Base-by-base conservation (phyloP, 2,113 vertebrate genomes). In the Corydoras sp. region DNA sequence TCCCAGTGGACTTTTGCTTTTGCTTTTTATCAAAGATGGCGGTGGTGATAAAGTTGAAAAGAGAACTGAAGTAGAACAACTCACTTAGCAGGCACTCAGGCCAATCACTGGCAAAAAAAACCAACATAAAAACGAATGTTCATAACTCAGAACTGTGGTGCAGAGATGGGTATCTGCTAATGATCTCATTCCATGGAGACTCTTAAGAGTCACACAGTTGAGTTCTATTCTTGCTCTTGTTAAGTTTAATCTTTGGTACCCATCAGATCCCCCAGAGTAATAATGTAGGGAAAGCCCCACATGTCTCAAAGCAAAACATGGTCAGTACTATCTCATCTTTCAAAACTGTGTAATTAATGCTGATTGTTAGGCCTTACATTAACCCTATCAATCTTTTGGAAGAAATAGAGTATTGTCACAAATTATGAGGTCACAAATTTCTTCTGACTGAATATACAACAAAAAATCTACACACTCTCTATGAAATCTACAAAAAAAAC, bases 141-240 rank as follows among this genome's bases (percentile, higher is more conserved):
- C 74, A 72, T 80, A 86, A 82, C 70, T 80, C 77, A 15, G 80
- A 62, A 62, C 83, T 81, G 78, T 68, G 74, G 71, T 79, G 58
- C 78, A 18, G 14, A 85, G 85, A 89, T 90, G 72, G 3, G 14
- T 87, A 89, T 91, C 88, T 68, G 51, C 32, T 60, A 88, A 88
- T 77, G 89, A 85, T 89, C 88, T 84, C 88, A 91, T 86, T 89
- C 81, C 83, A 59, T 48, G 60, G 30, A 53, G n/a, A 54, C 69
- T 56, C 69, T 73, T 71, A 66, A 73, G 79, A 55, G 4, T 53
- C 31, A 65, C 59, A 73, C 18, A 11, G 59, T 80, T 68, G 55
- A 68, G n/a, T 76, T 60, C 66, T 63, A 58, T 65, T 63, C 72
- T 72, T 68, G 32, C 24, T 31, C 32, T 32, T 68, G 60, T 69